Evolutionary conservation across 2,888 invertebrate genomes (phyloP).

Genomic region (Nebria brevicollis): DNA sequence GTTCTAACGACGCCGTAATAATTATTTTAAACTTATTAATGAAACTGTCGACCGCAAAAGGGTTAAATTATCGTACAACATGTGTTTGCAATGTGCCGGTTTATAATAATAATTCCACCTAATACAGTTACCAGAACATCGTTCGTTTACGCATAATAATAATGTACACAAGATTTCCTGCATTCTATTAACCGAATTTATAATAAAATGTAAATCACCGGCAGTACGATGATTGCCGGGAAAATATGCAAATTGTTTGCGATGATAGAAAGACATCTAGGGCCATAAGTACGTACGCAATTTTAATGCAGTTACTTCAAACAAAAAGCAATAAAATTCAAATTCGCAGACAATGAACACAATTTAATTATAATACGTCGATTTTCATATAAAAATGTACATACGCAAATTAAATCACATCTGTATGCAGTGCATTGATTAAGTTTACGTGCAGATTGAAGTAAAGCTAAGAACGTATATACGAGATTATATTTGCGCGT

Average conservation of each 20-base stretch:
- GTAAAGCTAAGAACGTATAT: neutral
- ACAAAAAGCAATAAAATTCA: slow-evolving; percentile 43
- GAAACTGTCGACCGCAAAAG: neutral
- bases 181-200: slow-evolving; percentile 44
- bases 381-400: too few species aligned
- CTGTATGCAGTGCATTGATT: neutral
- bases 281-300: slow-evolving; percentile 34
- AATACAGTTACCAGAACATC: neutral
- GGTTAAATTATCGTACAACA: neutral
- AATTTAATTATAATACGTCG: slow-evolving; percentile 32
- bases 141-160: neutral
- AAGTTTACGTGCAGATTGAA: neutral
- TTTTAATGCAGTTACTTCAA: slow-evolving; percentile 38
- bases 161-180: slow-evolving; percentile 31
- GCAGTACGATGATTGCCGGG: neutral
- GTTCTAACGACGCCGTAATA: neutral
- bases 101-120: neutral
- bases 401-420: neutral
- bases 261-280: slow-evolving; percentile 21
- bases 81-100: neutral
- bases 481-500: neutral
- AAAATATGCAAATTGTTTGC: neutral
- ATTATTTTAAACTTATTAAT: neutral
- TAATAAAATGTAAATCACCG: slow-evolving; percentile 43
- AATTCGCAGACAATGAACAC: slow-evolving; percentile 43